Conservation (phyloP, 2,113 vertebrate species). For the Eublepharis macularius region DNA sequence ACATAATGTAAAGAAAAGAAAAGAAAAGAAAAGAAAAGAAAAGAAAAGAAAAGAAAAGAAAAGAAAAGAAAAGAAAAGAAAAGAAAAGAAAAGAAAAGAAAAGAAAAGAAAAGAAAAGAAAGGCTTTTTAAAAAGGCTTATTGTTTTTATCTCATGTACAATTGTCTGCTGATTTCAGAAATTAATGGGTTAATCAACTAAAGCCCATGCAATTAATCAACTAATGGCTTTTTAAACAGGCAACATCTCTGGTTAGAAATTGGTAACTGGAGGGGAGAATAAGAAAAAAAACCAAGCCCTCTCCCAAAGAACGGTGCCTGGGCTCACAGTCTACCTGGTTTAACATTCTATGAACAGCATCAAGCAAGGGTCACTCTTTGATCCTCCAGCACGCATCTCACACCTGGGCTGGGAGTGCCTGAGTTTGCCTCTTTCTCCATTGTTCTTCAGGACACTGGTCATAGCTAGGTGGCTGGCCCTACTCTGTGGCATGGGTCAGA, state of each 20-base stretch:
- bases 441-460: neutral
- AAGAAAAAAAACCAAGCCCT: neutral
- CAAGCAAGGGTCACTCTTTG: neutral
- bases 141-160: neutral
- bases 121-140: neutral
- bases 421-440: neutral
- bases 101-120: neutral
- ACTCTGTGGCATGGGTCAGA: neutral
- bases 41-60: neutral
- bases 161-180: neutral
- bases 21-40: no score
- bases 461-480: neutral
- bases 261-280: neutral
- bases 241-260: neutral
- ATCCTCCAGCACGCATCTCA: neutral
- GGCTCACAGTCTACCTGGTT: neutral
- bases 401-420: neutral
- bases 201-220: neutral
- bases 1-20: neutral
- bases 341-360: neutral
- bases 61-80: neutral
- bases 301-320: neutral
- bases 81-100: neutral
- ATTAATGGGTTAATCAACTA: neutral
- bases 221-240: neutral